phyloP scores from a whole-genome alignment of 2,113 vertebrate genomes.

The Grammomys surdaster region DNA sequence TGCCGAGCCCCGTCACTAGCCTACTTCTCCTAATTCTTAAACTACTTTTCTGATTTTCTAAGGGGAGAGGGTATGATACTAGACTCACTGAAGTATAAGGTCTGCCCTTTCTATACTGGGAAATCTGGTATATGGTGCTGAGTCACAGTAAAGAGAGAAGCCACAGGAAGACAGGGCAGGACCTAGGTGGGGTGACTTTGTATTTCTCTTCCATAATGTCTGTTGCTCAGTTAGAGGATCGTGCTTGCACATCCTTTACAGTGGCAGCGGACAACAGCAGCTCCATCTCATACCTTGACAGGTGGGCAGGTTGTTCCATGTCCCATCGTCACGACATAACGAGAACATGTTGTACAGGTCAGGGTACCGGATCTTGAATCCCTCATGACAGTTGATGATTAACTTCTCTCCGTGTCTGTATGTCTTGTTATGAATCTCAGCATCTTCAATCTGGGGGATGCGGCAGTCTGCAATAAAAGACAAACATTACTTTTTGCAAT shows the following conservation, averaged over 20 bases:
- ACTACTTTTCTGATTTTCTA: not conserved
- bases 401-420: conserved; percentile 91
- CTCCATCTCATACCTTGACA: conserved; percentile 90
- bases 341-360: conserved; percentile 91
- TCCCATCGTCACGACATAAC: conserved; percentile 89
- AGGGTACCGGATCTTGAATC: conserved; percentile 92
- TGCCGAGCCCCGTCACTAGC: no score
- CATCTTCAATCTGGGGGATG: conserved; percentile 91
- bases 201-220: not conserved
- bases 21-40: not conserved
- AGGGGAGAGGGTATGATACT: not conserved
- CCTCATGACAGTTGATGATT: conserved; percentile 90
- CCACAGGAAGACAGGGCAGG: fast-evolving
- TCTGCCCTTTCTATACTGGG: not conserved
- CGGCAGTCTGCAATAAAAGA: conserved; percentile 88
- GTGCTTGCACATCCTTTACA: fast-evolving
- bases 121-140: not conserved
- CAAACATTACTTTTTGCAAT: conserved; percentile 53
- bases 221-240: not conserved
- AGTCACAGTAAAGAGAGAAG: not conserved
- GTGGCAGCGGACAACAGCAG: not conserved
- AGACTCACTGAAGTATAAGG: not conserved
- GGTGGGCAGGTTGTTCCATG: conserved; percentile 91
- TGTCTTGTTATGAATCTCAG: conserved; percentile 91
- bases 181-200: fast-evolving